Conservation (phyloP, 2,797 vertebrate species). For the Gila robusta region DNA sequence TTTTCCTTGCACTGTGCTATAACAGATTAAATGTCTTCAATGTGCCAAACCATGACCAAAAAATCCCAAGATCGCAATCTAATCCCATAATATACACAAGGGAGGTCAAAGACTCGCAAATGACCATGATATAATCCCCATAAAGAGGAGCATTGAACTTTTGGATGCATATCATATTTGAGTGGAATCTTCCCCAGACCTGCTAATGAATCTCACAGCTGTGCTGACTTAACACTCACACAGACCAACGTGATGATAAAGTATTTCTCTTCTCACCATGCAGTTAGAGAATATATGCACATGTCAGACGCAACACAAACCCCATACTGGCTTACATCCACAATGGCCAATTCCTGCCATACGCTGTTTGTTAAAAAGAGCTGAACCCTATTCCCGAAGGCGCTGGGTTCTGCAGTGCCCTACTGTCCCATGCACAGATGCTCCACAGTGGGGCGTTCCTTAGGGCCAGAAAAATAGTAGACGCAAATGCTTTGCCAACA, state of each 20-base stretch:
- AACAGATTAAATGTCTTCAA: constrained; percentile 1
- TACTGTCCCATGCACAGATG: constrained; percentile 52
- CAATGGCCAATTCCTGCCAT: constrained; percentile 17
- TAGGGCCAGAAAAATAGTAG: constrained; percentile 6
- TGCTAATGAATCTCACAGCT: constrained; percentile 55
- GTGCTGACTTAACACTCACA: constrained; percentile 57
- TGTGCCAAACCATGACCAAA: constrained; percentile 4
- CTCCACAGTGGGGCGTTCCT: constrained; percentile 22
- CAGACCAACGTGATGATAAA: constrained; percentile 40
- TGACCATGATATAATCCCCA: constrained; percentile 38
- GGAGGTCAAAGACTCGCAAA: constrained; percentile 44
- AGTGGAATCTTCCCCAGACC: constrained; percentile 57
- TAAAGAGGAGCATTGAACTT: constrained; percentile 40
- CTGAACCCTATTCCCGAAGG: constrained; percentile 42
- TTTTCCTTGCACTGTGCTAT: constrained; percentile 17
- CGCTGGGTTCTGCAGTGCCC: constrained; percentile 26
- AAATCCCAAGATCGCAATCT: constrained; percentile 33
- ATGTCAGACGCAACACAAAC: constrained; percentile 51
- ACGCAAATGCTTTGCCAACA: not conserved
- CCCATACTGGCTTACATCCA: constrained; percentile 42
- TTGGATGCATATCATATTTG: constrained; percentile 53
- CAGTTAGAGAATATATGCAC: constrained; percentile 44
- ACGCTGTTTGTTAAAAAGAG: constrained; percentile 51
- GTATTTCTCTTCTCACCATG: constrained; percentile 27
- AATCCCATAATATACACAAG: constrained; percentile 33